Conservation (phyloP, 2,888 invertebrate genomes). For the Megastigmus dorsalis region DNA sequence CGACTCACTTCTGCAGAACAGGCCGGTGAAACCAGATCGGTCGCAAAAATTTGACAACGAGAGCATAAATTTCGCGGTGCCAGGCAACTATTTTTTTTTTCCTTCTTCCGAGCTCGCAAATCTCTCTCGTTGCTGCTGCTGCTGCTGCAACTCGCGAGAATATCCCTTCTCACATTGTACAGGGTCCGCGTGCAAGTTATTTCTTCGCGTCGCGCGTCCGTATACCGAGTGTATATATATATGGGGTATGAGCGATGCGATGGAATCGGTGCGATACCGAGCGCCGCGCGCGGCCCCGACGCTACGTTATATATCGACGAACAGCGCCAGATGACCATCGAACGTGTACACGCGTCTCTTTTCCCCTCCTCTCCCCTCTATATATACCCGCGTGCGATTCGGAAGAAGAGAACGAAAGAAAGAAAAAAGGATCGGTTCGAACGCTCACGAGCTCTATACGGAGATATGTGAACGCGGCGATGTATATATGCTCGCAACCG, state of each 20-base stretch:
- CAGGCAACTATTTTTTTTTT: not conserved
- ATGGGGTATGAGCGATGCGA: slow-evolving; percentile 40
- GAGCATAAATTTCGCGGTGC: slow-evolving; percentile 11
- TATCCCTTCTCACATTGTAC: not conserved
- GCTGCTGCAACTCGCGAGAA: no score
- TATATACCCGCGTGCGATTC: not conserved
- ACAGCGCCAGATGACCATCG: slow-evolving; percentile 38
- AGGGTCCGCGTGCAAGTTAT: slow-evolving; percentile 11
- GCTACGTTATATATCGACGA: slow-evolving; percentile 46
- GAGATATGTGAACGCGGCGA: slow-evolving; percentile 44
- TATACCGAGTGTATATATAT: not conserved
- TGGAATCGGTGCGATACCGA: slow-evolving; percentile 33
- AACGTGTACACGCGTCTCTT: slow-evolving; percentile 23
- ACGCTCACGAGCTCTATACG: no score
- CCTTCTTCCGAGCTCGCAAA: slow-evolving; percentile 30
- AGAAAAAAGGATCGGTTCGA: not conserved
- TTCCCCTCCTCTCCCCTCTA: no score
- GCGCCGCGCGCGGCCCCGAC: no score
- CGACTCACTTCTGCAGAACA: no score
- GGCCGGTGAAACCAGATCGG: no score
- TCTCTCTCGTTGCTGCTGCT: no score
- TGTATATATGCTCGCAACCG: slow-evolving; percentile 15
- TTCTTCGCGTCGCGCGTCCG: slow-evolving; percentile 4
- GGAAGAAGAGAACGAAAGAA: not conserved
- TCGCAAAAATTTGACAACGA: slow-evolving; percentile 13